Evolutionary conservation across 1,140 invertebrate genomes (phyloP).

Genomic region (Agraylea sexmaculata): DNA sequence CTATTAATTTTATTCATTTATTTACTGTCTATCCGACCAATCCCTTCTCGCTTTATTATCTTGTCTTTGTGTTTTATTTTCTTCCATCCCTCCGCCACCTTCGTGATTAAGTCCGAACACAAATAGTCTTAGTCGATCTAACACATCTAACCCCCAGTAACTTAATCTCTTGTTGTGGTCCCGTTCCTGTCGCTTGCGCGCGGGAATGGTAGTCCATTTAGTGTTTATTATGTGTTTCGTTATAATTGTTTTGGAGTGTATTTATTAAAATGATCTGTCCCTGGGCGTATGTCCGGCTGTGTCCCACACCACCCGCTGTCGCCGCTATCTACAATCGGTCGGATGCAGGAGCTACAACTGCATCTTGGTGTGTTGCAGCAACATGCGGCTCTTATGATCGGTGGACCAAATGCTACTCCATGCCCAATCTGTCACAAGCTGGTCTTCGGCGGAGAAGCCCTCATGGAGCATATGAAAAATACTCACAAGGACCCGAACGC

Average conservation of each 20-base stretch:
- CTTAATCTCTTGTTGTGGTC: too few species aligned
- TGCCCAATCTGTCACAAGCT: conserved; percentile 89
- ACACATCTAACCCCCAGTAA: too few species aligned
- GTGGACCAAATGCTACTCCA: conserved; percentile 77
- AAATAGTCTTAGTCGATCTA: too few species aligned
- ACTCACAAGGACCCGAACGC: conserved; percentile 87
- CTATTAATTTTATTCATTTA: conserved; percentile 6
- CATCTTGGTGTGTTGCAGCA: conserved; percentile 82
- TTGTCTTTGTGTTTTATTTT: conserved; percentile 5
- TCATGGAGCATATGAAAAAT: conserved; percentile 93
- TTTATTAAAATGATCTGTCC: conserved; percentile 13
- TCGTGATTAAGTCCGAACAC: too few species aligned
- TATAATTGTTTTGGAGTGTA: too few species aligned
- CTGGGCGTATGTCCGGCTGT: too few species aligned
- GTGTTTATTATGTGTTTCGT: too few species aligned
- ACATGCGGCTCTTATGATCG: conserved; percentile 80
- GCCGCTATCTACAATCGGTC: conserved; percentile 18
- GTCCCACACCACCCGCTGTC: conserved; percentile 22
- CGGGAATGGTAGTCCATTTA: too few species aligned
- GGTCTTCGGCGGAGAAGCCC: conserved; percentile 78
- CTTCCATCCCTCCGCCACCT: conserved; percentile 8
- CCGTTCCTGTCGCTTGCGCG: too few species aligned
- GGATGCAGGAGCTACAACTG: conserved; percentile 64
- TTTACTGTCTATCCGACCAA: conserved; percentile 7
- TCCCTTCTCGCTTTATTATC: neutral